These are phyloP conservation scores for Macrotus californicus DNA, from an alignment of 2,113 vertebrate genomes.

Conservation along the genomic window DNA sequence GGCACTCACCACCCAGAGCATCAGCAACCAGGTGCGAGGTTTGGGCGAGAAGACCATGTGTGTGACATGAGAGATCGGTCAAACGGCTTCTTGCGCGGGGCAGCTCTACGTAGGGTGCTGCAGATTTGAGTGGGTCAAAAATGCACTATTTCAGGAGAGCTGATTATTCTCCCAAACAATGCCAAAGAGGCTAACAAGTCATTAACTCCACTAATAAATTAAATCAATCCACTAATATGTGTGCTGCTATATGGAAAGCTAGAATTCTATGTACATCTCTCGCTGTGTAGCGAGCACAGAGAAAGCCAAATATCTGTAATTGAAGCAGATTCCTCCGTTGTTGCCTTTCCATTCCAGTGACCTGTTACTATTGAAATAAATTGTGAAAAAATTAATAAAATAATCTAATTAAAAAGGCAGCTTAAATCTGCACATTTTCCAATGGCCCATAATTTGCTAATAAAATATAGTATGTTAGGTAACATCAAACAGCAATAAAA, in stretches of 20 bases:
- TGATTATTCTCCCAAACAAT: constrained; percentile 22
- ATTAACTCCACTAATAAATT: constrained; percentile 42
- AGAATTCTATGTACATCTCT: constrained; percentile 26
- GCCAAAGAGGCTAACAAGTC: constrained; percentile 27
- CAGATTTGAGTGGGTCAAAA: background rate
- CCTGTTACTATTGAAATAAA: constrained; percentile 21
- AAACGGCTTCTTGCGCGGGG: background rate
- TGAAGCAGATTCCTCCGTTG: background rate
- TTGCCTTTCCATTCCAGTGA: background rate
- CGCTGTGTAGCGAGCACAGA: background rate
- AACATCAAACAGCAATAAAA: background rate
- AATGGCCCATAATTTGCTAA: background rate
- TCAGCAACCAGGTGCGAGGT: background rate
- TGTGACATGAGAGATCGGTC: background rate
- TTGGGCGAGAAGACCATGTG: background rate
- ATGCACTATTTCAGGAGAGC: background rate
- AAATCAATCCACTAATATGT: constrained; percentile 7
- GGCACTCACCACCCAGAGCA: fast-evolving
- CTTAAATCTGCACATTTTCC: background rate
- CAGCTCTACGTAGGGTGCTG: background rate
- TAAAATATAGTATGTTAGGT: background rate
- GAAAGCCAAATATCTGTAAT: background rate
- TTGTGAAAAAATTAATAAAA: background rate
- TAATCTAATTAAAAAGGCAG: background rate
- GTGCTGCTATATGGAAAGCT: background rate